Conservation (phyloP, 2,113 vertebrate genomes). For the Edolisoma coerulescens region DNA sequence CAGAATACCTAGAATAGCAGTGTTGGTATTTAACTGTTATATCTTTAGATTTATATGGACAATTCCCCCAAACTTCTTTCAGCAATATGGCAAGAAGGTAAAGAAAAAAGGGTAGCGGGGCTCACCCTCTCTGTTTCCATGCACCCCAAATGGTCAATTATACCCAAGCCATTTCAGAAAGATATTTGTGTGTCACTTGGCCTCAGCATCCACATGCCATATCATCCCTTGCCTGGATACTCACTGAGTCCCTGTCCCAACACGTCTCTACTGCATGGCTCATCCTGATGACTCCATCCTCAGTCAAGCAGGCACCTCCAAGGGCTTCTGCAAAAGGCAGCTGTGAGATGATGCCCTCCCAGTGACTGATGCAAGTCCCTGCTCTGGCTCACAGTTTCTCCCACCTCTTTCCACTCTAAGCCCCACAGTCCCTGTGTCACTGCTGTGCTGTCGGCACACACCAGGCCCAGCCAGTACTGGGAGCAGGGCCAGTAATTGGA, state of each 20-base stretch:
- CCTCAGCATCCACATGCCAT: neutral
- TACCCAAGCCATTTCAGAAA: neutral
- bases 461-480: rapidly evolving
- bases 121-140: neutral
- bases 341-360: neutral
- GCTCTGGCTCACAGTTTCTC: neutral
- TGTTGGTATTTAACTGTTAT: neutral
- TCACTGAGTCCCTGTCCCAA: neutral
- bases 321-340: neutral
- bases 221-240: neutral
- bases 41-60: neutral
- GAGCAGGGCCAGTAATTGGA: slow-evolving; percentile 21
- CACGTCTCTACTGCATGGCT: neutral
- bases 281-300: rapidly evolving
- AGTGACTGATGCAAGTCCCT: neutral
- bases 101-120: neutral
- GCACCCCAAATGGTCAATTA: neutral
- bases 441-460: neutral
- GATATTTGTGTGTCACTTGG: neutral
- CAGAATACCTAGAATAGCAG: neutral
- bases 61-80: neutral
- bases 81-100: neutral
- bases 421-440: rapidly evolving
- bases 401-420: neutral
- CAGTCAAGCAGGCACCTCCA: rapidly evolving